Conservation (phyloP, 2,888 invertebrate species). For the Cerceris ruficornis region DNA sequence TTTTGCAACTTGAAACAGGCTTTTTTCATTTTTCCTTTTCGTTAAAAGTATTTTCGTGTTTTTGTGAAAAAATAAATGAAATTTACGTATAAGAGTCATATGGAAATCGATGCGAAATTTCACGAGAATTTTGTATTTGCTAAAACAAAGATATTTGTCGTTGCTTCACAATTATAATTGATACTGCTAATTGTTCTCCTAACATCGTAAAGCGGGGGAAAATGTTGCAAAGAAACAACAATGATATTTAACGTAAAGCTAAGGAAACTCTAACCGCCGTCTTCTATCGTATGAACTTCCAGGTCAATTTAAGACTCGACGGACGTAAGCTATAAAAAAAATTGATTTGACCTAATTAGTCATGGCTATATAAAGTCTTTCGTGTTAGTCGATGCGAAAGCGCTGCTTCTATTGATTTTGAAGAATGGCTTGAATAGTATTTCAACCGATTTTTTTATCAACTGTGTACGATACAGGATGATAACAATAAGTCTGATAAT, state of each 20-base stretch:
- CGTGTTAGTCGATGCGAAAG: slow-evolving; percentile 32
- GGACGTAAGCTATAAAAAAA: slow-evolving; percentile 43
- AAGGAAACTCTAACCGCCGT: slow-evolving; percentile 8
- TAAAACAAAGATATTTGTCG: too few relatives aligned
- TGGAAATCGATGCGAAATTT: too few relatives aligned
- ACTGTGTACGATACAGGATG: too few relatives aligned
- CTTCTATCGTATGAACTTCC: slow-evolving; percentile 16
- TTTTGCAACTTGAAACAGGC: too few relatives aligned
- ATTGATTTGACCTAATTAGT: slow-evolving; percentile 53
- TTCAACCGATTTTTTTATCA: background rate
- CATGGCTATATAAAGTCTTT: slow-evolving; percentile 44
- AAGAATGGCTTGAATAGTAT: background rate
- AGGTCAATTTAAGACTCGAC: slow-evolving; percentile 29
- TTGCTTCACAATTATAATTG: background rate
- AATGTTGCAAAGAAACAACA: background rate
- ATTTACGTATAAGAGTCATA: too few relatives aligned
- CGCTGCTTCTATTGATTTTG: slow-evolving; percentile 34
- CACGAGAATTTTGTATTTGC: too few relatives aligned
- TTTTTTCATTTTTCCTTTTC: too few relatives aligned
- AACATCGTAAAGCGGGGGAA: background rate
- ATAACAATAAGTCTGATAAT: too few relatives aligned
- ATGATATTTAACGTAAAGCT: slow-evolving; percentile 1
- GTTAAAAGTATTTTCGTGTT: too few relatives aligned
- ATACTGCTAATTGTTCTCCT: background rate
- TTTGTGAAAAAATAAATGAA: too few relatives aligned